Percentiles rank a stretch among this genome's conserved stretches.
Conservation (phyloP, 2,888 invertebrate genomes). For the Lamellibrachia columna region DNA sequence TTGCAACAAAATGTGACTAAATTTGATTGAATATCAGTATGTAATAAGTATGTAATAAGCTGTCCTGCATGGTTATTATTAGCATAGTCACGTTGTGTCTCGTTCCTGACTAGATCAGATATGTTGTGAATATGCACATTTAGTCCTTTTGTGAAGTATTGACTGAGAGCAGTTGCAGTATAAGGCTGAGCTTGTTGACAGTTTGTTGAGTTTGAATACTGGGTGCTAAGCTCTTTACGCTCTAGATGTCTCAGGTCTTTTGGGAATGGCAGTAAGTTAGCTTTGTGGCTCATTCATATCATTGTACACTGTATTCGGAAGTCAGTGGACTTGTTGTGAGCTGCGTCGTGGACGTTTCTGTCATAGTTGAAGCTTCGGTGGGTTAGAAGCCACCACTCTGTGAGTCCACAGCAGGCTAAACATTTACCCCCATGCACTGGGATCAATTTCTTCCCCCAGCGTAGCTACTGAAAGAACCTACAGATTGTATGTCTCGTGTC, state of each 20-base stretch:
- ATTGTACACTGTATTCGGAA: not conserved
- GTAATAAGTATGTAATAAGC: not conserved
- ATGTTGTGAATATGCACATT: not conserved
- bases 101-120: not conserved
- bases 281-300: not conserved
- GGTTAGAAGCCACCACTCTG: not conserved
- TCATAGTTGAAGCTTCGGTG: not conserved
- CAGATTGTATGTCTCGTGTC: not conserved
- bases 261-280: not conserved
- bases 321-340: not conserved
- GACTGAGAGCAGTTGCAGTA: not conserved
- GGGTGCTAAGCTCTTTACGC: not conserved
- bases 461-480: not conserved
- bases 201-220: not conserved
- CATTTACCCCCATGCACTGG: not conserved
- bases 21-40: not conserved
- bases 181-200: not conserved
- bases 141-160: conserved; percentile 18
- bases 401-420: not conserved
- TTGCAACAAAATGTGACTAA: not conserved
- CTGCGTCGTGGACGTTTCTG: not conserved
- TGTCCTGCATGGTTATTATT: not conserved
- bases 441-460: not conserved
- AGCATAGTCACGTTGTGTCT: not conserved
- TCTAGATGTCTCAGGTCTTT: not conserved